Evolutionary conservation across 2,888 invertebrate species (phyloP), one percentile per base, ranked within the genome.

Genomic region (Petrolisthes cinctipes): DNA sequence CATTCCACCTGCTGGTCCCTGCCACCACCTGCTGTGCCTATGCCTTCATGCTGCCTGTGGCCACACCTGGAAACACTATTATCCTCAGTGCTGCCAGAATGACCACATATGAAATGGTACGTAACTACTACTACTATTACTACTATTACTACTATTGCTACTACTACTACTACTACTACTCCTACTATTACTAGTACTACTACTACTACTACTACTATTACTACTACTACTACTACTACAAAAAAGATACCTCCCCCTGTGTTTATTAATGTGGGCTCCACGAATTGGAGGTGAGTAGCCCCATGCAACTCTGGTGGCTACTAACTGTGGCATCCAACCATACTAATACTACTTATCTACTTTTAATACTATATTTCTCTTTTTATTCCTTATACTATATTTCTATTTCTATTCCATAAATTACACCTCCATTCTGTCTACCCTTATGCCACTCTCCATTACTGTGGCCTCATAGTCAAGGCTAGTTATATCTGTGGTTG

Each of bases 51-150:
- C 91, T 94, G 68, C 94, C 93, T 0, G 93, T 94, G n/a, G 93
- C 94, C 53, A 94, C 94, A 5, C 93, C 94, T 3, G 93, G 94
- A 4, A 94, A 94, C 91, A 93, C 94, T n/a, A 93, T 94, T 82
- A 93, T 93, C 4, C 94, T 93, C 91, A 92, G 91, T 66, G 91
- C 90, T 11, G 91, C 91, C 0, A 86, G 90, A 23, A 91, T 92
- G 91, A 91, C 83, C 51, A 91, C 91, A 6, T 56, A 82, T 23
- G 91, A 92, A 66, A 92, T 92, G 92, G 91, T 92, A 78, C 87
- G 85, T 71, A n/a, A 14, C 1, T 71, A 71, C 14, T n/a, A n/a
- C 14, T 71, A 7, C 14, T 71, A 14, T 71, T 37, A 37, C 37
- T 37, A 37, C 37, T 2, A 37, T 2, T 37, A 37, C 37, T 37